phyloP scores from a whole-genome alignment of 2,797 vertebrate genomes.

The Halcyon chelicuti region DNA sequence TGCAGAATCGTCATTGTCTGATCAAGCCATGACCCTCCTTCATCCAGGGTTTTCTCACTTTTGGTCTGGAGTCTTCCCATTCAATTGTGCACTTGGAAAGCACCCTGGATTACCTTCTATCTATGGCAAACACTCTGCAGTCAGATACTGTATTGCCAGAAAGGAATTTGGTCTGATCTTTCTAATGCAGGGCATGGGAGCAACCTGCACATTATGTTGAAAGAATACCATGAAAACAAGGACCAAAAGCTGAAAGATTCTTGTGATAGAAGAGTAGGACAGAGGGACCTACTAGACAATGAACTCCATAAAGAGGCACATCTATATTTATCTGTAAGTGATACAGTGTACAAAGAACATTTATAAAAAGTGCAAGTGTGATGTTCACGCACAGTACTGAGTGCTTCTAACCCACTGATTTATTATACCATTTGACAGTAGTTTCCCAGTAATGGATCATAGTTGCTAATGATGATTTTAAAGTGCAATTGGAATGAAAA shows the following conservation, averaged over 20 bases:
- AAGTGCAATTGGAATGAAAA: not conserved
- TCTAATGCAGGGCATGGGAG: not conserved
- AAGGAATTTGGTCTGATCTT: not conserved
- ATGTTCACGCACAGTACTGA: not conserved
- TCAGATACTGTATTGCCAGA: not conserved
- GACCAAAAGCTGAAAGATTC: not conserved
- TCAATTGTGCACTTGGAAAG: not conserved
- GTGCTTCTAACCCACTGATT: not conserved
- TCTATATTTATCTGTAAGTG: not conserved
- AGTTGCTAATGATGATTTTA: constrained; percentile 8
- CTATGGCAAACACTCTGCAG: not conserved
- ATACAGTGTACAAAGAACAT: not conserved
- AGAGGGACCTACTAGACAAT: not conserved
- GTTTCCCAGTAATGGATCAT: not conserved
- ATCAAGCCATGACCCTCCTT: not conserved
- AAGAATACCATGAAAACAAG: not conserved
- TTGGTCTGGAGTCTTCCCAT: not conserved
- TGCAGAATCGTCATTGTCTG: not conserved
- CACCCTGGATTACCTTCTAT: not conserved
- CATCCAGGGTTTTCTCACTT: not conserved
- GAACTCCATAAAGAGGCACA: not conserved
- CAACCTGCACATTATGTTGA: not conserved
- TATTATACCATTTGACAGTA: not conserved
- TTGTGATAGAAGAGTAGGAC: not conserved
- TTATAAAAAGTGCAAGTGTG: not conserved